phyloP scores from a whole-genome alignment of 2,797 vertebrate genomes.

The Columba guinea region DNA sequence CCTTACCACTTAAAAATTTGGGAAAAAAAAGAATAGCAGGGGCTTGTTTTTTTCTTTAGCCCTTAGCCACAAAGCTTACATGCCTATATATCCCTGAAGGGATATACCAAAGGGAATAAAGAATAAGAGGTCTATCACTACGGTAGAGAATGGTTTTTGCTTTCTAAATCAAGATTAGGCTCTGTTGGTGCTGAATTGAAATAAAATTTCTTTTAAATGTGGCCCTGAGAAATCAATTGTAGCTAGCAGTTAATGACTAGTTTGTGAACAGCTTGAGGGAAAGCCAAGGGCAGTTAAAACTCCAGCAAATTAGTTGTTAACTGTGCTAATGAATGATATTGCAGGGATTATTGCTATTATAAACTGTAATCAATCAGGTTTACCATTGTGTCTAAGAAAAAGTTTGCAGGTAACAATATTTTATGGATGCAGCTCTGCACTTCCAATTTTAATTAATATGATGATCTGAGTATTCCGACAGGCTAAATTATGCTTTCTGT shows the following conservation, averaged over 20 bases:
- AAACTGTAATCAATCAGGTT: constrained; percentile 74
- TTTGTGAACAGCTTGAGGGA: constrained; percentile 74
- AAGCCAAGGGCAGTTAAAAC: constrained; percentile 75
- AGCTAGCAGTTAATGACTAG: constrained; percentile 75
- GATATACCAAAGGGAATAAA: not conserved
- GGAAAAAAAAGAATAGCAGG: not conserved
- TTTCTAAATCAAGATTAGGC: constrained; percentile 68
- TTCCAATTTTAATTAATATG: constrained; percentile 53
- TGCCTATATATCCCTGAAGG: not conserved
- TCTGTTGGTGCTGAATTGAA: constrained; percentile 67
- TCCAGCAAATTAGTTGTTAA: constrained; percentile 77
- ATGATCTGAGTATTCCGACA: constrained; percentile 34
- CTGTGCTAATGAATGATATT: constrained; percentile 76
- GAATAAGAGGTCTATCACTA: not conserved
- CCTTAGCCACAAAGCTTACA: not conserved
- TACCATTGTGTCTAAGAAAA: constrained; percentile 46
- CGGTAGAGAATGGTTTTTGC: constrained; percentile 57
- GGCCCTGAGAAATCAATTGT: constrained; percentile 73
- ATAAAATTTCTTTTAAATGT: constrained; percentile 77
- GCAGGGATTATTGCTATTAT: constrained; percentile 72
- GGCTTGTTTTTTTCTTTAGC: not conserved
- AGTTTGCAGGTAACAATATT: constrained; percentile 56
- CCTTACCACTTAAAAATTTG: not conserved
- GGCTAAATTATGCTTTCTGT: not conserved
- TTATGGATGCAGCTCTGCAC: constrained; percentile 11